These are phyloP conservation scores for Cinclus cinclus DNA, from an alignment of 2,113 vertebrate genomes.

Conservation along the genomic window DNA sequence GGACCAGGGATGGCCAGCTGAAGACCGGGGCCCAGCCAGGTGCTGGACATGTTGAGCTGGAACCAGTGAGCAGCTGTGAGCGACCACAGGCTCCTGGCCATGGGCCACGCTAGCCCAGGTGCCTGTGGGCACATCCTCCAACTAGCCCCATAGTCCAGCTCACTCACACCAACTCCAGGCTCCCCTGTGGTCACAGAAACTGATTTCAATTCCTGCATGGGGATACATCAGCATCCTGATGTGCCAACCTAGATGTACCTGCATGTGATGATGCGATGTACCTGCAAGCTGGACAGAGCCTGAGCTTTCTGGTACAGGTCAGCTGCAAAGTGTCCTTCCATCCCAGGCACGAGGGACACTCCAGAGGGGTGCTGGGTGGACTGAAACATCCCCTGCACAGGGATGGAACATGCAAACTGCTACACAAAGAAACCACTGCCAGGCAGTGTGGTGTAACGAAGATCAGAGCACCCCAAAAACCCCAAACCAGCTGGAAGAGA, in stretches of 20 bases:
- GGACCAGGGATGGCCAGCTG: background rate
- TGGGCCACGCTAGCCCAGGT: rapidly evolving
- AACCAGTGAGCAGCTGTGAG: background rate
- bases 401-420: background rate
- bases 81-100: background rate
- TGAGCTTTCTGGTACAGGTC: background rate
- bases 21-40: rapidly evolving
- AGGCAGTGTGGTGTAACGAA: rapidly evolving
- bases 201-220: background rate
- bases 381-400: background rate
- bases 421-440: background rate
- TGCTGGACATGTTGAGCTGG: background rate
- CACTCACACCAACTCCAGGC: background rate
- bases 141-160: background rate
- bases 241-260: background rate
- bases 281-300: background rate
- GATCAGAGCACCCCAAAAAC: background rate
- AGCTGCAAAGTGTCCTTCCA: background rate
- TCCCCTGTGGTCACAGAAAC: background rate
- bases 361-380: rapidly evolving
- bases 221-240: background rate
- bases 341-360: rapidly evolving
- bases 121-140: rapidly evolving
- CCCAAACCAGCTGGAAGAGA: background rate
- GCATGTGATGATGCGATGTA: background rate